These are phyloP conservation scores for Alectura lathami DNA, from an alignment of 2,113 vertebrate species.

Conservation along the genomic window DNA sequence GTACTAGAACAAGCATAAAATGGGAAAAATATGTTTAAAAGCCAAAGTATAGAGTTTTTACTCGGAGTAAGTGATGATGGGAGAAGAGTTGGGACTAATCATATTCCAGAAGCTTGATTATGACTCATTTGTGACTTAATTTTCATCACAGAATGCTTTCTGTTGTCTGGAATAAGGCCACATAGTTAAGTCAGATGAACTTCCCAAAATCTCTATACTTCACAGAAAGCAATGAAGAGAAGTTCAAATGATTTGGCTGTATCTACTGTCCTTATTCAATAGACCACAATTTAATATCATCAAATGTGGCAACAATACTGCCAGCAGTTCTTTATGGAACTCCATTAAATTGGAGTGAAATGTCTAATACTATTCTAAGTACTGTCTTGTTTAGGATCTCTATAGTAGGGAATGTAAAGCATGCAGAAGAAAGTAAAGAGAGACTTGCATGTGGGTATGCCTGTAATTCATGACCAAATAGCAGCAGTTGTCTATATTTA, in stretches of 20 bases:
- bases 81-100: slow-evolving; percentile 34
- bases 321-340: not conserved
- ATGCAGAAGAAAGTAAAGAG: slow-evolving; percentile 27
- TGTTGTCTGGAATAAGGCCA: slow-evolving; percentile 39
- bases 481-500: not conserved
- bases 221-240: slow-evolving; percentile 9
- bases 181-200: slow-evolving; percentile 10
- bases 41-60: slow-evolving; percentile 15
- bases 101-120: slow-evolving; percentile 41
- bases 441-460: slow-evolving; percentile 61
- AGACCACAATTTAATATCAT: slow-evolving; percentile 1
- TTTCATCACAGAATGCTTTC: slow-evolving; percentile 35
- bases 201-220: slow-evolving; percentile 16
- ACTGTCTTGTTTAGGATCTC: slow-evolving; percentile 20
- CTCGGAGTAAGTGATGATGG: slow-evolving; percentile 41
- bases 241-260: not conserved
- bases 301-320: not conserved
- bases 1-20: not conserved
- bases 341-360: slow-evolving; percentile 20
- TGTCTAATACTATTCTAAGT: slow-evolving; percentile 29
- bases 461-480: not conserved
- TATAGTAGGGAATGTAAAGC: slow-evolving; percentile 34
- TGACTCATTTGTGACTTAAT: slow-evolving; percentile 35
- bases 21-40: slow-evolving; percentile 12
- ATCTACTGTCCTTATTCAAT: slow-evolving; percentile 27